Base-by-base conservation (phyloP, 2,797 vertebrate genomes). In the Phoeniculus purpureus region DNA sequence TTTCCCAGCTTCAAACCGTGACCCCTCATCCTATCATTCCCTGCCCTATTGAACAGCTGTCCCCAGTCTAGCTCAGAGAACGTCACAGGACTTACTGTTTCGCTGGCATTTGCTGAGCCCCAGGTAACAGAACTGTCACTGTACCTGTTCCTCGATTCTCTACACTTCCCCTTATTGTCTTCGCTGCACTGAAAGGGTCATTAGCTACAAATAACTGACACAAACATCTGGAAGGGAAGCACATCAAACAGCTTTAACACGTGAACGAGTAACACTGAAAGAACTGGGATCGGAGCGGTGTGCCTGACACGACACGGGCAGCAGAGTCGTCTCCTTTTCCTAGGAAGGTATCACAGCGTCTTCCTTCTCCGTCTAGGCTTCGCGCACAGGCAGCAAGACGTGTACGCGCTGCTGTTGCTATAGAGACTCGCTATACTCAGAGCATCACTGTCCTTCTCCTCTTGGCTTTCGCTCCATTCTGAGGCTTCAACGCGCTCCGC, bases 311-410 rank as follows among this genome's bases (percentile, higher is more conserved):
- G 61, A 80, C 75, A 40, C 5, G 32, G 94, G 71, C 54, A 95
- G 25, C 70, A 31, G 1, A 79, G 90, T 92, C 87, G 92, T 40
- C 43, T 43, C 16, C 43, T 16, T 26, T 54, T 68, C 37, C 62
- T 82, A 89, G 65, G 77, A 87, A 78, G 19, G 62, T 25, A 34
- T 98, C 97, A 98, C 7, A 97, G 7, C 5, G 98, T 98, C 95
- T 97, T 98, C 55, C 98, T 98, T 88, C 98, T 98, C 94, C 97
- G 98, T 84, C 81, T 96, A 94, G 84, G 87, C 95, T 97, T 98
- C 93, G 96, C 58, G 74, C 97, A 97, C 1, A 95, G 81, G 95
- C 96, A 98, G 85, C 97, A 96, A 96, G 98, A 98, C 54, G 94
- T 93, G 92, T 98, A 97, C 55, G 87, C 21, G 29, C 34, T 93